Base-by-base conservation (phyloP, 2,888 invertebrate species). In the Agrilus cyanescens region DNA sequence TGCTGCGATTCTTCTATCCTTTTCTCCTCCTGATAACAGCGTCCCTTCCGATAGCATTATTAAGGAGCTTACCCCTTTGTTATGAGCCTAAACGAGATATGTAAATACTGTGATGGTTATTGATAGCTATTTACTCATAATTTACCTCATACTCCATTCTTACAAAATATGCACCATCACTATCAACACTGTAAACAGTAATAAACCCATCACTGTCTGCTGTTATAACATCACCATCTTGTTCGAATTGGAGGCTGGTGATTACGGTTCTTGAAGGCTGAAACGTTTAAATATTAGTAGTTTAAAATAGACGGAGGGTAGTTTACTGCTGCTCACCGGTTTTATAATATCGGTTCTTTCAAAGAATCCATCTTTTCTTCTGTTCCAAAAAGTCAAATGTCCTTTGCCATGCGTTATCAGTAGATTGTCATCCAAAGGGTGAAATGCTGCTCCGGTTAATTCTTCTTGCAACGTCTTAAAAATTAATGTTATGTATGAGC, bases 131-230 rank as follows among this genome's bases (percentile, higher is more conserved):
- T 6, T 10, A 25, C 10, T 25, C 10, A 25, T 25, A 3, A 3
- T 16, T 46, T 58, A 77, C 83, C 70, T 89, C 88, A 59, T 86
- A 89, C 66, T 89, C 88, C 75, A 86, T 85, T 50, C 87, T 73
- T 4, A 88, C 86, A 57, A 87, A 89, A 63, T 88, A 90, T 2
- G 88, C 86, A 0, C 89, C 90, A 57, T 88, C 88, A 20, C 86
- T 84, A 59, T 89, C 88, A 1, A 88, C 86, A 48, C 86, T 85
- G 66, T 93, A 94, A 45, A 93, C 79, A 4, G 90, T 89, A 49
- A 94, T 85, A 56, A 89, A 87, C 6, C 93, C 93, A 60, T 88
- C 89, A 47, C 86, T 85, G 58, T 94, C 93, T 0, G 90, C 93
- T 0, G 90, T 90, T 36, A 94, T 85, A 2, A 93, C 87, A 61